Evolutionary conservation across 2,888 invertebrate genomes (phyloP).

Genomic region (Euphydryas editha): DNA sequence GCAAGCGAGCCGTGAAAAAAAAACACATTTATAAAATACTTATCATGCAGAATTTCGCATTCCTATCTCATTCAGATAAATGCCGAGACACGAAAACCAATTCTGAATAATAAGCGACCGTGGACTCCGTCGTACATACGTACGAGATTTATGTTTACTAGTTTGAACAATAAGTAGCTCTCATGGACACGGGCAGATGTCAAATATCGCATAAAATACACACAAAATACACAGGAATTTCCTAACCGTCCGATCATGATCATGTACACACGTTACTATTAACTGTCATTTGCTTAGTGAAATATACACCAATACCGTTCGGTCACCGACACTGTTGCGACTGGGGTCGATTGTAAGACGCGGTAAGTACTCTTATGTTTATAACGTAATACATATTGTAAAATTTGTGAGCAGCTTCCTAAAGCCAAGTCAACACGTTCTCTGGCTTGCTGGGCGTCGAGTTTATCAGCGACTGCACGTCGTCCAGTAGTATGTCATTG

Average conservation of each 20-base stretch:
- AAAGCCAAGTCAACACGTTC: slow-evolving; percentile 94
- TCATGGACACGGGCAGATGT: neutral
- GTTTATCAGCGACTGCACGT: slow-evolving; percentile 95
- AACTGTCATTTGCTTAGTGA: slow-evolving; percentile 72
- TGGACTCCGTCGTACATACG: slow-evolving; percentile 7
- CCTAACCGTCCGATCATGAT: slow-evolving; percentile 55
- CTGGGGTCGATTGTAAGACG: slow-evolving; percentile 49
- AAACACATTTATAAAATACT: slow-evolving; percentile 36
- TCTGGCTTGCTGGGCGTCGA: slow-evolving; percentile 93
- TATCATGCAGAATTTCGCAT: slow-evolving; percentile 60
- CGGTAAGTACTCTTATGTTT: slow-evolving; percentile 56
- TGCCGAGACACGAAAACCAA: slow-evolving; percentile 73
- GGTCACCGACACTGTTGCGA: slow-evolving; percentile 55
- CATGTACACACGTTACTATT: slow-evolving; percentile 63
- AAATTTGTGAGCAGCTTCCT: slow-evolving; percentile 59
- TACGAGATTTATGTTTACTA: neutral
- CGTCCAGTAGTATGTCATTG: slow-evolving; percentile 93
- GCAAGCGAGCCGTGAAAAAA: slow-evolving; percentile 6
- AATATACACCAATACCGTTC: slow-evolving; percentile 73
- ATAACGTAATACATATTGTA: slow-evolving; percentile 56
- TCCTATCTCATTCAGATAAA: slow-evolving; percentile 76
- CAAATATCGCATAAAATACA: slow-evolving; percentile 42
- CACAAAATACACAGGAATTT: slow-evolving; percentile 54
- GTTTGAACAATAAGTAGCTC: neutral
- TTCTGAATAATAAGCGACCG: slow-evolving; percentile 60